phyloP scores from a whole-genome alignment of 2,113 vertebrate species.

The Toxotes jaculatrix region DNA sequence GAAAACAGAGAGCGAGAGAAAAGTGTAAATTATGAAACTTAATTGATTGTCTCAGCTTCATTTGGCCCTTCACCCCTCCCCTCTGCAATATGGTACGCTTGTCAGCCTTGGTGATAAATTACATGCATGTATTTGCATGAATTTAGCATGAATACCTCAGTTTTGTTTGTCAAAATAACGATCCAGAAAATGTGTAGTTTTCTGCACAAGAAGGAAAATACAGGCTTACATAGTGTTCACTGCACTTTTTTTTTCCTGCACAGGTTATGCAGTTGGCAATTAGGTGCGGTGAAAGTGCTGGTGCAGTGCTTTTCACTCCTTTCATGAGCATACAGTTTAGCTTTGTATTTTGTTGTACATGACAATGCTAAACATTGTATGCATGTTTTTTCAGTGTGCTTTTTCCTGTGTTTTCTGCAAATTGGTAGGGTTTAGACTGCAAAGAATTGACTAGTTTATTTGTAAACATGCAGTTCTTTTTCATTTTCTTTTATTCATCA shows the following conservation, averaged over 20 bases:
- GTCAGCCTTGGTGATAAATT: slow-evolving; percentile 97
- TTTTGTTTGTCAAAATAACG: slow-evolving; percentile 91
- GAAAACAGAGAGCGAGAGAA: slow-evolving; percentile 28
- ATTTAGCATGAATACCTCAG: slow-evolving; percentile 94
- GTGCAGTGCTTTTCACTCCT: slow-evolving; percentile 20
- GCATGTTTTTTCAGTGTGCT: slow-evolving; percentile 26
- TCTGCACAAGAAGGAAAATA: slow-evolving; percentile 69
- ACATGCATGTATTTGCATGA: slow-evolving; percentile 98
- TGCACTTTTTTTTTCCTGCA: slow-evolving; percentile 13
- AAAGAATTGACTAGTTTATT: not conserved
- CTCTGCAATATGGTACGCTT: slow-evolving; percentile 95
- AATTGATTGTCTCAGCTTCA: slow-evolving; percentile 95
- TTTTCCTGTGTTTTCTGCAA: slow-evolving; percentile 23
- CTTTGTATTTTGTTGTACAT: slow-evolving; percentile 42
- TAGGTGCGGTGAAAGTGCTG: slow-evolving; percentile 43
- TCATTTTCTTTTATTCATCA: slow-evolving; percentile 1
- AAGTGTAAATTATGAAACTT: slow-evolving; percentile 89
- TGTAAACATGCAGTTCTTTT: not conserved
- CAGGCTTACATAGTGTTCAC: slow-evolving; percentile 16
- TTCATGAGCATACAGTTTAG: slow-evolving; percentile 57
- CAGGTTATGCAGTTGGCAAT: slow-evolving; percentile 22
- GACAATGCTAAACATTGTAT: slow-evolving; percentile 42
- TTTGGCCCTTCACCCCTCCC: slow-evolving; percentile 90
- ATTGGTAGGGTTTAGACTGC: slow-evolving; percentile 7
- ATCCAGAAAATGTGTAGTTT: slow-evolving; percentile 85